Conservation (phyloP, 1,140 invertebrate genomes). For the Heterodera schachtii region DNA sequence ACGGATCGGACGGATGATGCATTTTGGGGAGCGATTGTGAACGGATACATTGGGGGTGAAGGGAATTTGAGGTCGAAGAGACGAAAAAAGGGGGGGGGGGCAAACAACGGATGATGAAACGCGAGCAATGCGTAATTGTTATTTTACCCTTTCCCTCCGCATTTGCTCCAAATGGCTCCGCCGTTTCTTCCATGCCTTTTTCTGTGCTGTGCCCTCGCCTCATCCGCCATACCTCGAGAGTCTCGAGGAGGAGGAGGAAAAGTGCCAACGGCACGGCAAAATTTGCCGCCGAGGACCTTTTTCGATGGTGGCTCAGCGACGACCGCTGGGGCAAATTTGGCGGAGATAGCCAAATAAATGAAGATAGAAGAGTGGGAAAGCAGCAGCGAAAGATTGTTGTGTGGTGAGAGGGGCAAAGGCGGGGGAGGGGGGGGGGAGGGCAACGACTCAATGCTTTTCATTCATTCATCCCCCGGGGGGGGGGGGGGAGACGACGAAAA, state of each 20-base stretch:
- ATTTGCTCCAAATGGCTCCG: background rate
- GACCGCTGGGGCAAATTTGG: background rate
- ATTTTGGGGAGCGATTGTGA: background rate
- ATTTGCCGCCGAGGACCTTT: background rate
- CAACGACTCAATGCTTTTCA: background rate
- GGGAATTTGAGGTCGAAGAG: background rate
- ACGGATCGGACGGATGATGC: too few species aligned
- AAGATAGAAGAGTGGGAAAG: background rate
- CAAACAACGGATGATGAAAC: background rate
- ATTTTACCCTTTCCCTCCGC: background rate
- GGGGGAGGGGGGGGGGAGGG: too few species aligned
- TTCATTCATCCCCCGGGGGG: background rate
- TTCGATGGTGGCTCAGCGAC: background rate
- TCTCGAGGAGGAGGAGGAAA: background rate
- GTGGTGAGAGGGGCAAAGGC: background rate
- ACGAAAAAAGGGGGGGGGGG: background rate
- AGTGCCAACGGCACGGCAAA: background rate
- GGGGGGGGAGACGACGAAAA: background rate
- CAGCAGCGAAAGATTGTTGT: background rate
- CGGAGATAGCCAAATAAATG: slow-evolving; percentile 7
- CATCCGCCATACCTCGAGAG: background rate
- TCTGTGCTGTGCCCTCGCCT: too few species aligned
- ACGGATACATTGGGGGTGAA: background rate
- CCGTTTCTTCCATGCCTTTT: background rate
- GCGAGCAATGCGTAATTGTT: background rate